Evolutionary conservation across 92 coral and sea anemone genomes (phyloP).

Genomic region (Parazoanthus atlanticus): DNA sequence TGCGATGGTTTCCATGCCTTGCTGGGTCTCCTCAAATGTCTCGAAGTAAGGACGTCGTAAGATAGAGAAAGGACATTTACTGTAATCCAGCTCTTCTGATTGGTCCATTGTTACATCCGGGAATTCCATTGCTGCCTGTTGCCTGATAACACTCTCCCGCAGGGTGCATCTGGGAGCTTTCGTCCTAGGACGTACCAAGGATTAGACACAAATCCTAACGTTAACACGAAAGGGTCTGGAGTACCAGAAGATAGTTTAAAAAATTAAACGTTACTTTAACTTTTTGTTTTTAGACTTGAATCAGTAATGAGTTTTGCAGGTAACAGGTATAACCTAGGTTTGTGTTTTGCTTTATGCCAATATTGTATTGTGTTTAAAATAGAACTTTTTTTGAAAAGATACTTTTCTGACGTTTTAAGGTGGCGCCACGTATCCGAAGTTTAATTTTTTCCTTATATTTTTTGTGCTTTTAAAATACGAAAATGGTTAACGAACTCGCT

Average conservation of each 20-base stretch:
- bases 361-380: too few relatives aligned
- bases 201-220: background rate
- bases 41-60: conserved; percentile 68
- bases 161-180: conserved; percentile 39
- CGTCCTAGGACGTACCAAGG: background rate
- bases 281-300: background rate
- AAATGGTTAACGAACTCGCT: too few relatives aligned
- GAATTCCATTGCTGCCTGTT: conserved; percentile 41
- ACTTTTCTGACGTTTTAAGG: too few relatives aligned
- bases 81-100: conserved; percentile 25
- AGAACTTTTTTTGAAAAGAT: too few relatives aligned
- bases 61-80: conserved; percentile 29
- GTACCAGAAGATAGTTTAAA: too few relatives aligned
- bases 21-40: conserved; percentile 68
- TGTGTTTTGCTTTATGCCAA: too few relatives aligned
- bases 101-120: conserved; percentile 27
- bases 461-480: too few relatives aligned
- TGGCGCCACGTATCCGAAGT: too few relatives aligned
- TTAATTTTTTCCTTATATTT: too few relatives aligned
- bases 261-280: background rate
- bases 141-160: conserved; percentile 34
- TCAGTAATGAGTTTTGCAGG: too few relatives aligned
- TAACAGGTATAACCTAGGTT: too few relatives aligned
- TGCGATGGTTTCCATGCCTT: conserved; percentile 63
- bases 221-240: background rate